A percentile compares a stretch with the other conserved stretches of the same genome.
phyloP scores from a whole-genome alignment of 2,888 invertebrate species.

The Drosophila macrothrix region DNA sequence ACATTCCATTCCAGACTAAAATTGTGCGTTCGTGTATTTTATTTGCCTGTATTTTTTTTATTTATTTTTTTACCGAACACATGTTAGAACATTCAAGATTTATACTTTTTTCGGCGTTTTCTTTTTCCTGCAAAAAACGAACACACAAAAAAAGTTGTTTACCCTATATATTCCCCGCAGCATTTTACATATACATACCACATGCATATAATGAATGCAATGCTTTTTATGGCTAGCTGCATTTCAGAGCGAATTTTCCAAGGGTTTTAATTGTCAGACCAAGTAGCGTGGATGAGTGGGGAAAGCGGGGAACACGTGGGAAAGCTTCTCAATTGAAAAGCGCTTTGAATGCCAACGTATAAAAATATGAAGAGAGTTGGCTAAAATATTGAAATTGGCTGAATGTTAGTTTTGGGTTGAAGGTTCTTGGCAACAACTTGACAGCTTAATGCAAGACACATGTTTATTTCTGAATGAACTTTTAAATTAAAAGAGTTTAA shows the following conservation, averaged over 20 bases:
- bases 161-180: slow-evolving; percentile 24
- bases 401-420: not conserved
- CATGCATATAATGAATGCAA: slow-evolving; percentile 46
- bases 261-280: slow-evolving; percentile 60
- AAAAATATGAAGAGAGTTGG: not conserved
- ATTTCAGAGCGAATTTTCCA: slow-evolving; percentile 34
- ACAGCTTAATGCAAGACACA: not conserved
- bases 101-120: slow-evolving; percentile 43
- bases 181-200: slow-evolving; percentile 34
- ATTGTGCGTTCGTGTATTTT: slow-evolving; percentile 40
- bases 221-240: slow-evolving; percentile 71
- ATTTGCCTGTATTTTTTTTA: slow-evolving; percentile 42
- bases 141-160: slow-evolving; percentile 39
- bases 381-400: not conserved
- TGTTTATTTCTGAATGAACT: not conserved
- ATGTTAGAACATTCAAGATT: slow-evolving; percentile 76
- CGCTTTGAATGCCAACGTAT: slow-evolving; percentile 48
- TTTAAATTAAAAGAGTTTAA: too few species aligned
- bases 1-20: slow-evolving; percentile 31
- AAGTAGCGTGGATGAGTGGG: not conserved
- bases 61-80: slow-evolving; percentile 56
- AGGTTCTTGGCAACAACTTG: not conserved
- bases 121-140: slow-evolving; percentile 11
- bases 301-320: not conserved
- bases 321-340: slow-evolving; percentile 59